Conservation (phyloP, 2,888 invertebrate species). For the Cylloceria caligata region DNA sequence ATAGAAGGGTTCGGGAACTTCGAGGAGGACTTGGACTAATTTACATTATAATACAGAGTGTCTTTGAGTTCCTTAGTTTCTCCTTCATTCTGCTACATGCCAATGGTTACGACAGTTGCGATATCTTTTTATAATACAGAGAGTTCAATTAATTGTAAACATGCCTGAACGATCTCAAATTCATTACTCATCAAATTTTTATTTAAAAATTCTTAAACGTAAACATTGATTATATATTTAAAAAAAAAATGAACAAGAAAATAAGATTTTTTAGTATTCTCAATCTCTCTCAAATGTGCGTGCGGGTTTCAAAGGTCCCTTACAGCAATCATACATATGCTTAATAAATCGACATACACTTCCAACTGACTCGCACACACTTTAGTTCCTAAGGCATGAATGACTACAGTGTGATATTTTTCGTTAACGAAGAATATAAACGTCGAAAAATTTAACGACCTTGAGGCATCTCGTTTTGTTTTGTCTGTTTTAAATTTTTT, state of each 20-base stretch:
- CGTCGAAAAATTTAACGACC: conserved; percentile 43
- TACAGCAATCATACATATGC: not conserved
- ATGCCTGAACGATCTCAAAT: not conserved
- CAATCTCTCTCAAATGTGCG: conserved; percentile 15
- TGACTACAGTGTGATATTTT: conserved; percentile 52
- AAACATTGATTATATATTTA: conserved; percentile 56
- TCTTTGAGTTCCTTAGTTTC: too few relatives aligned
- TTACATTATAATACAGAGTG: too few relatives aligned
- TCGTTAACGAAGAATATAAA: conserved; percentile 31
- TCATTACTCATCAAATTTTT: conserved; percentile 44
- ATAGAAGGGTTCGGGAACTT: too few relatives aligned
- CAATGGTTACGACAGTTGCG: too few relatives aligned
- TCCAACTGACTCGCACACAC: conserved; percentile 27
- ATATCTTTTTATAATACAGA: too few relatives aligned
- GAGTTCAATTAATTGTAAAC: not conserved
- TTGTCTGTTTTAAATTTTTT: too few relatives aligned
- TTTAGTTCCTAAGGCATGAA: conserved; percentile 40
- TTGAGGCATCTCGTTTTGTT: conserved; percentile 58
- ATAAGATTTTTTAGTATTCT: conserved; percentile 15
- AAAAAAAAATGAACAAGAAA: conserved; percentile 34
- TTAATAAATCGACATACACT: conserved; percentile 12
- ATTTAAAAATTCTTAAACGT: conserved; percentile 64
- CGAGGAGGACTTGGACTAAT: too few relatives aligned
- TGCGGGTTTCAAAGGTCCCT: conserved; percentile 1
- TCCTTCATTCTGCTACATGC: too few relatives aligned